Conservation (phyloP, 2,888 invertebrate species). For the Andrena trimmerana region DNA sequence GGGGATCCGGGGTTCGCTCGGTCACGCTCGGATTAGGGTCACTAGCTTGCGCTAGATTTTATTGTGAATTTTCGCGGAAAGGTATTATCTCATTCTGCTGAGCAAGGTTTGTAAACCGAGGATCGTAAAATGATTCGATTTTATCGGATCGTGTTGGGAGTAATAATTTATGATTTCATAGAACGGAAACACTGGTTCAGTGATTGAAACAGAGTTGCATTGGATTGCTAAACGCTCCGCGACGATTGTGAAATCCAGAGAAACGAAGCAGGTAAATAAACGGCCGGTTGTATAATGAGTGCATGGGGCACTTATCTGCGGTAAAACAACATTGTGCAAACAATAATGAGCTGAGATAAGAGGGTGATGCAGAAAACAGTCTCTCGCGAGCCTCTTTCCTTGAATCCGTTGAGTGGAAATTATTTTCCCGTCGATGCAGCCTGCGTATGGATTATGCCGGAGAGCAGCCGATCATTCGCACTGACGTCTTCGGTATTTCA, state of each 20-base stretch:
- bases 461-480: neutral
- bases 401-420: slow-evolving; percentile 32
- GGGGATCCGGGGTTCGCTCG: neutral
- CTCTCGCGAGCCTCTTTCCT: slow-evolving; percentile 29
- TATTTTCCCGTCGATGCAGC: slow-evolving; percentile 22
- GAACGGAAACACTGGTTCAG: neutral
- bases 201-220: neutral
- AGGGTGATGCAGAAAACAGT: slow-evolving; percentile 59
- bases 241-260: slow-evolving; percentile 61
- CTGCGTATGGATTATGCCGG: slow-evolving; percentile 5
- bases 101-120: no score
- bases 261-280: slow-evolving; percentile 70
- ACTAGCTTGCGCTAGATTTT: neutral
- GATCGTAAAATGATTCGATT: neutral
- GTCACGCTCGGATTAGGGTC: neutral
- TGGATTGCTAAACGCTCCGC: slow-evolving; percentile 34
- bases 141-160: neutral
- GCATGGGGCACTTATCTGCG: slow-evolving; percentile 72
- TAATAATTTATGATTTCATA: neutral
- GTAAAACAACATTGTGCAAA: slow-evolving; percentile 77
- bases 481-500: neutral
- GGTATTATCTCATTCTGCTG: neutral
- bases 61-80: neutral
- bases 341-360: slow-evolving; percentile 76
- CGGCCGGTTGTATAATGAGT: slow-evolving; percentile 63